Evolutionary conservation across 2,797 vertebrate genomes (phyloP), one percentile per base, ranked within the genome.

Genomic region (Falco columbarius): DNA sequence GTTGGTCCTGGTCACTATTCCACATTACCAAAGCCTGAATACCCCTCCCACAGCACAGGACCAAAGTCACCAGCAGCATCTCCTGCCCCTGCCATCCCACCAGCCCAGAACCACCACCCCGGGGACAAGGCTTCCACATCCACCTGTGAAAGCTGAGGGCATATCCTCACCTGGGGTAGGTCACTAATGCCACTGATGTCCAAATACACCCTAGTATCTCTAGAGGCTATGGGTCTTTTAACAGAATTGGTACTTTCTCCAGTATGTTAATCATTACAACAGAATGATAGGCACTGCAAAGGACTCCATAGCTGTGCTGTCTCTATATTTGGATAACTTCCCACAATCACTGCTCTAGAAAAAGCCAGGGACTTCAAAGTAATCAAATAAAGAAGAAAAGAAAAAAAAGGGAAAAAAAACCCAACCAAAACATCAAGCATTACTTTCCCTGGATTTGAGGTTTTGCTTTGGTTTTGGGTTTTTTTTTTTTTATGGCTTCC

Each of bases 61-160:
- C 1, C 13, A n/a, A 36, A 38, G 32, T 2, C 56, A 42, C 0
- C 30, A 44, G 14, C 74, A 89, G 19, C 44, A 62, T 6, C 63
- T 68, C n/a, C 4, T 1, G 14, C 0, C 1, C 14, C 63, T n/a
- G 16, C 1, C 0, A 27, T 12, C 36, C 59, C 68, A 38, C 11
- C 34, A n/a, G 61, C 46, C 36, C 29, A 20, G 38, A 87, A 40
- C 27, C 11, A 27, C 19, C 2, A 0, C 27, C 32, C 17, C 0
- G 0, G 21, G 46, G 14, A 58, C 20, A 12, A 84, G 51, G 24
- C 5, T 68, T n/a, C 86, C 61, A 24, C 12, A 65, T 30, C 42
- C 38, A 21, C 22, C 16, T 27, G 46, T 9, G 42, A 54, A 47
- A 49, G 38, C 42, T 27, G 29, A 73, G 46, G 56, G 17, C 32